These are phyloP conservation scores for Montipora capricornis DNA, from an alignment of 64 coral and sea anemone genomes.

Conservation along the genomic window DNA sequence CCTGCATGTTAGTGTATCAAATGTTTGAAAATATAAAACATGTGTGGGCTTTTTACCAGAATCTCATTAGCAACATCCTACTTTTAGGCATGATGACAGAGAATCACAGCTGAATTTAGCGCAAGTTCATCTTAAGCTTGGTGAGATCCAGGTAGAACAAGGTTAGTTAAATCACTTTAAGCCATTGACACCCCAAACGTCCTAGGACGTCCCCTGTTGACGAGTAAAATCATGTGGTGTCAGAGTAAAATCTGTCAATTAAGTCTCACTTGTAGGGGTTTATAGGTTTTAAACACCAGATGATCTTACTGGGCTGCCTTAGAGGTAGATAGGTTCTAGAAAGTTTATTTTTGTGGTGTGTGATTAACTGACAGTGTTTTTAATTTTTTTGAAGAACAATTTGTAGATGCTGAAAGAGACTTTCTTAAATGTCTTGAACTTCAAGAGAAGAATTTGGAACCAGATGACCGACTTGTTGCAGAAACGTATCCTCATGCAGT, in stretches of 20 bases:
- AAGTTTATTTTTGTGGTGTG: no score
- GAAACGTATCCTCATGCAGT: constrained; percentile 89
- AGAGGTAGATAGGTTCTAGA: no score
- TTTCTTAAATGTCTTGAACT: constrained; percentile 85
- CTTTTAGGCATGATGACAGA: constrained; percentile 77
- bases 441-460: constrained; percentile 76
- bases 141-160: constrained; percentile 97
- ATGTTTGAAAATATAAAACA: no score
- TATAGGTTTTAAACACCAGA: no score
- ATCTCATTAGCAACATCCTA: background rate
- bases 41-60: background rate
- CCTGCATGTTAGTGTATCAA: no score
- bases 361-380: background rate
- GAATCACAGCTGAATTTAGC: constrained; percentile 75
- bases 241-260: no score
- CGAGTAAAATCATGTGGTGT: no score
- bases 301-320: no score
- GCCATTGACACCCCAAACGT: no score
- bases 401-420: constrained; percentile 76
- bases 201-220: no score
- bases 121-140: constrained; percentile 87
- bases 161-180: constrained; percentile 25
- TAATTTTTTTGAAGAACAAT: constrained; percentile 73
- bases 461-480: constrained; percentile 94
- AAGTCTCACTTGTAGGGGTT: no score